Base-by-base conservation (phyloP, 2,888 invertebrate species). In the Conistra vaccinii region DNA sequence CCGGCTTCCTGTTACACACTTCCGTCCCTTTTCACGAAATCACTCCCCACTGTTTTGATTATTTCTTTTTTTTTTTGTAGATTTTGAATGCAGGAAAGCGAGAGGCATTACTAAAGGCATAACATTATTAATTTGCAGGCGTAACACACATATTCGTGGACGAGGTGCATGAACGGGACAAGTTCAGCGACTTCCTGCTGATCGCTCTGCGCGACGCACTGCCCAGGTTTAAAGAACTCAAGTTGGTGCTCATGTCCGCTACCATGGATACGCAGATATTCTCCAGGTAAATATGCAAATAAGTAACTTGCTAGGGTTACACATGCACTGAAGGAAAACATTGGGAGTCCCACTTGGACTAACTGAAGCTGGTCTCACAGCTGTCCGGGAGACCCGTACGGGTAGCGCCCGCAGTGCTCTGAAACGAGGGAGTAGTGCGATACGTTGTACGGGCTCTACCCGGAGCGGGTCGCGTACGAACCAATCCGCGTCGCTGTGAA, bases 111-210 rank as follows among this genome's bases (percentile, higher is more conserved):
- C 23, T 76, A 48, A 39, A 57, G 10, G 0, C 1, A 4, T 5
- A 10, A n/a, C 1, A 4, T 5, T 14, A n/a, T 55, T 6, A 7
- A 12, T 29, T 14, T 10, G 10, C 89, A 96, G 96, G 98, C 26
- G 97, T 99, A 66, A 98, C 99, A 0, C 99, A 99, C 93, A 96
- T 98, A 61, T 97, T 98, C 69, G 97, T 99, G 89, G 99, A 99
- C 93, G 99, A 99, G 95, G 98, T 99, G 45, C 99, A 99, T 94
- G 99, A 99, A 93, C 97, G 99, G 0, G 99, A 99, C 93, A 97
- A 98, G 90, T 98, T 98, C 92, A 98, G 98, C 68, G 99, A 99
- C 94, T 99, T 99, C 94, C 97, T 99, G 61, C 95, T 99, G 78
- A 98, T 99, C 76, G 98, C 98, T 7, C 94, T 99, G 69, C 97